Percentiles rank a stretch among this genome's conserved stretches.
Conservation (phyloP, 1,140 invertebrate species). For the Drosophila bifasciata region DNA sequence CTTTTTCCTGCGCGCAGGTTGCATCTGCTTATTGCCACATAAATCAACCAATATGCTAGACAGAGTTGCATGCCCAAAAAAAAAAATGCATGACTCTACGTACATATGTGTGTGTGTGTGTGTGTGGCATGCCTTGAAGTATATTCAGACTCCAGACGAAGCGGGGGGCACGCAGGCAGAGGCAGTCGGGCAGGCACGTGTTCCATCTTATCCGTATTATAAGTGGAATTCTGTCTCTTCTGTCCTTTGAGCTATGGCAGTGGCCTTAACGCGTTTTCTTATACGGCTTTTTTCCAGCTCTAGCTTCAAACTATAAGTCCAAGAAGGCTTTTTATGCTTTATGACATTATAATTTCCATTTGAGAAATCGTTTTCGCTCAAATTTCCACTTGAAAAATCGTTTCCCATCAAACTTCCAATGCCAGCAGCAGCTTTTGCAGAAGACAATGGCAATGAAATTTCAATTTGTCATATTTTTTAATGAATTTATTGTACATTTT, state of each 20-base stretch:
- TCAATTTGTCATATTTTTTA: slow-evolving; percentile 3
- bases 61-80: slow-evolving; percentile 47
- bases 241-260: slow-evolving; percentile 18
- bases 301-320: slow-evolving; percentile 29
- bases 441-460: background rate
- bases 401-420: slow-evolving; percentile 68
- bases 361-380: slow-evolving; percentile 58
- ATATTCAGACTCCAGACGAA: no score
- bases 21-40: slow-evolving; percentile 81
- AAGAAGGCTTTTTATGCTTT: slow-evolving; percentile 3
- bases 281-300: slow-evolving; percentile 17
- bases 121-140: no score
- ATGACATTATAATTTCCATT: slow-evolving; percentile 36
- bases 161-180: slow-evolving; percentile 11
- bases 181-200: slow-evolving; percentile 67
- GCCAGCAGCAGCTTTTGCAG: slow-evolving; percentile 17
- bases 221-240: slow-evolving; percentile 58
- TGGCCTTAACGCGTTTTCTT: slow-evolving; percentile 38
- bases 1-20: slow-evolving; percentile 62
- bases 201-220: slow-evolving; percentile 70
- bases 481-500: background rate
- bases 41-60: slow-evolving; percentile 77
- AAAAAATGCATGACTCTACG: slow-evolving; percentile 25
- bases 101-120: no score
- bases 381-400: slow-evolving; percentile 47